These are phyloP conservation scores for Anguilla rostrata DNA, from an alignment of 2,113 vertebrate species.

Conservation along the genomic window DNA sequence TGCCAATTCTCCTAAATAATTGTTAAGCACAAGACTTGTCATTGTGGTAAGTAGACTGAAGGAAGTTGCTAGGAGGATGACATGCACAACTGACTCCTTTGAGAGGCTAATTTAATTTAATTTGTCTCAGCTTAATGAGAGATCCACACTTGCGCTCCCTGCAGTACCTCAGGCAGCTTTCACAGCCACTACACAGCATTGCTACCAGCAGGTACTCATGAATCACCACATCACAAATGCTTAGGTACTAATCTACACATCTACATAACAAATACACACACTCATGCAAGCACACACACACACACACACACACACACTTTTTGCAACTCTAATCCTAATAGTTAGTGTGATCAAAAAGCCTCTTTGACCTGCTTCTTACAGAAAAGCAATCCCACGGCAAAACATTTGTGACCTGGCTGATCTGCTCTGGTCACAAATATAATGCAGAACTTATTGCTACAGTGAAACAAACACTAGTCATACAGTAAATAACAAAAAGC, in stretches of 20 bases:
- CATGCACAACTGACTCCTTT: conserved; percentile 29
- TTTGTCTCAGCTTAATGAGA: conserved; percentile 36
- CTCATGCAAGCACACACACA: neutral
- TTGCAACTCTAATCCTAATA: conserved; percentile 1
- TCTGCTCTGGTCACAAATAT: neutral
- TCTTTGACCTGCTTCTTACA: neutral
- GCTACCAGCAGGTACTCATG: neutral
- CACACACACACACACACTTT: conserved; percentile 1
- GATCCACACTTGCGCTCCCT: conserved; percentile 27
- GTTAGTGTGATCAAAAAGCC: neutral
- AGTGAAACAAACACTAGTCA: neutral
- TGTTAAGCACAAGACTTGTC: neutral
- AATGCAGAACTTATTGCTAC: neutral
- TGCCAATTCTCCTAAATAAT: neutral
- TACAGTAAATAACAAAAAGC: conserved; percentile 2
- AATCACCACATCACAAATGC: neutral
- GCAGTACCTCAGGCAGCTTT: conserved; percentile 22
- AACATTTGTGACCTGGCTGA: neutral
- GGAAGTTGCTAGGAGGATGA: conserved; percentile 16
- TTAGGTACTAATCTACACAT: neutral
- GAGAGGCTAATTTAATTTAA: conserved; percentile 42
- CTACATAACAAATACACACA: neutral
- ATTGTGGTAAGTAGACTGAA: neutral
- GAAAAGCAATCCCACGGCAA: neutral
- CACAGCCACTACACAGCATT: conserved; percentile 12